Evolutionary conservation across 2,888 invertebrate genomes (phyloP).

Genomic region (Hirtodrosophila alboralis): DNA sequence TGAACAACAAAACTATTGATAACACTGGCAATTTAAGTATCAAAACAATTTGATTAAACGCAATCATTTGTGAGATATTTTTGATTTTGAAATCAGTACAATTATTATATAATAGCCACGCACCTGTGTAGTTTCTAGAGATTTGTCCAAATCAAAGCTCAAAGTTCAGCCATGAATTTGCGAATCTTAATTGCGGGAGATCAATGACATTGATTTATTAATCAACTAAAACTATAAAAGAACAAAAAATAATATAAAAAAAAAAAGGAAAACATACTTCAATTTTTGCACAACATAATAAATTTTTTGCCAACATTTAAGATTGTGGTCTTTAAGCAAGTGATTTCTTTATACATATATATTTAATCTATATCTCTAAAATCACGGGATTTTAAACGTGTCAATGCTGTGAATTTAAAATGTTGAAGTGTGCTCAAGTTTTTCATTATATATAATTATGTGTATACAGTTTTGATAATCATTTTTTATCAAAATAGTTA

Average conservation of each 20-base stretch:
- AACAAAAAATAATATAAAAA: too few relatives aligned
- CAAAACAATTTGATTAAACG: constrained; percentile 65
- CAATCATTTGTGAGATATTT: background rate
- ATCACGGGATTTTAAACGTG: too few relatives aligned
- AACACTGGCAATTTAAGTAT: constrained; percentile 33
- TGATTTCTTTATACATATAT: too few relatives aligned
- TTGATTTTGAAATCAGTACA: constrained; percentile 35
- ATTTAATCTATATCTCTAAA: too few relatives aligned
- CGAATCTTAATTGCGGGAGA: background rate
- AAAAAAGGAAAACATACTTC: too few relatives aligned
- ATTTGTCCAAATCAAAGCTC: constrained; percentile 31
- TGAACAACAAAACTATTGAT: constrained; percentile 24
- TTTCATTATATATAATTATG: too few relatives aligned
- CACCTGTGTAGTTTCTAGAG: constrained; percentile 10
- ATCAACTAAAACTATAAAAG: background rate
- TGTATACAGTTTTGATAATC: too few relatives aligned
- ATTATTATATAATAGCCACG: constrained; percentile 44
- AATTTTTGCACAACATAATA: background rate
- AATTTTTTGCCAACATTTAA: too few relatives aligned
- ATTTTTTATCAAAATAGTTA: too few relatives aligned
- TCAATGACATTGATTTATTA: constrained; percentile 13
- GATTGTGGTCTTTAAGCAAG: too few relatives aligned
- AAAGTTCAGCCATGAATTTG: background rate
- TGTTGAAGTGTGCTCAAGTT: too few relatives aligned
- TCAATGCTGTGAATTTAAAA: too few relatives aligned